Percentiles rank a stretch among this genome's conserved stretches.
Conservation (phyloP, 2,797 vertebrate species). For the Bradypodion pumilum region DNA sequence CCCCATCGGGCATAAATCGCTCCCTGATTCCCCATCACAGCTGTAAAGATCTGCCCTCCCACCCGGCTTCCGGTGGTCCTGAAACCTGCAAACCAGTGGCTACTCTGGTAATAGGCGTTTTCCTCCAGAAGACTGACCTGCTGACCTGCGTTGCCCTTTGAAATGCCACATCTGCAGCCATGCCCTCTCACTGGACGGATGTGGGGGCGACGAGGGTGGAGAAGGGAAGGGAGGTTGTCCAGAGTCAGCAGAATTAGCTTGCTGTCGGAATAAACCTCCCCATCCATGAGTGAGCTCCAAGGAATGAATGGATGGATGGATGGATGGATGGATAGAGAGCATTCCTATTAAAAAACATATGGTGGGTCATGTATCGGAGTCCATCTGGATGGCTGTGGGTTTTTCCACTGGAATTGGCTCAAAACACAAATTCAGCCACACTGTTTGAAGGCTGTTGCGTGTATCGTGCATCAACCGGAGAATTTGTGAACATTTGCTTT, state of each 20-base stretch:
- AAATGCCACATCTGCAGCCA: background rate
- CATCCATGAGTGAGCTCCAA: background rate
- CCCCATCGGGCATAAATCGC: background rate
- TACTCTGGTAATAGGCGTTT: background rate
- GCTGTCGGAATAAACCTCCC: constrained; percentile 16
- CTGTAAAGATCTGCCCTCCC: background rate
- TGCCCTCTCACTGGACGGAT: constrained; percentile 1
- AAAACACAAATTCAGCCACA: background rate
- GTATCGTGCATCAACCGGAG: too few species aligned
- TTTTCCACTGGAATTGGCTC: background rate
- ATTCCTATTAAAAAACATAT: background rate
- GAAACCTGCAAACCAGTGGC: background rate
- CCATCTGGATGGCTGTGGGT: background rate
- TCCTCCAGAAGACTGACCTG: background rate
- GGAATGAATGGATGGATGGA: too few species aligned
- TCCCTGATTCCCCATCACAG: background rate
- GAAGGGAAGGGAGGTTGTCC: background rate
- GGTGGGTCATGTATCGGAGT: background rate
- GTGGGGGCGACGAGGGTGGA: background rate
- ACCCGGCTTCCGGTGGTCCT: background rate
- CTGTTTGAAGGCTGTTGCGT: background rate
- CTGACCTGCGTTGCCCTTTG: background rate
- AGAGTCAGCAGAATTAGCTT: constrained; percentile 2
- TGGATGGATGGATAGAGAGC: too few species aligned
- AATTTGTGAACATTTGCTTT: too few species aligned